A percentile compares a stretch with the other conserved stretches of the same genome.
These are phyloP conservation scores for Bucco capensis DNA, from an alignment of 2,113 vertebrate species.

Conservation along the genomic window DNA sequence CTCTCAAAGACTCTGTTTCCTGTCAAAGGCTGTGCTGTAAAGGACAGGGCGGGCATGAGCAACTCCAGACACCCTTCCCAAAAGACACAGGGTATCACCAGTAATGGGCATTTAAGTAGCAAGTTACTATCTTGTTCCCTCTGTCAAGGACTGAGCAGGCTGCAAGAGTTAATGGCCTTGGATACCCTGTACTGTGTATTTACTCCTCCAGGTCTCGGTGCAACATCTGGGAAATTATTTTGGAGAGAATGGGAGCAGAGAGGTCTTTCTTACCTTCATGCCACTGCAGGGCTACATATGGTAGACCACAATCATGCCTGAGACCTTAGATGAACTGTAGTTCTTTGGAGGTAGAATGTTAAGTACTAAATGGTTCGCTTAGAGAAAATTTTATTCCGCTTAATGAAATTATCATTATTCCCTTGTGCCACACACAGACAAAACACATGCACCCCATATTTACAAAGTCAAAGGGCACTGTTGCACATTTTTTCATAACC, in stretches of 20 bases:
- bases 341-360: conserved; percentile 63
- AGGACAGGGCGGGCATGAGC: accelerated
- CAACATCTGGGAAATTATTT: conserved; percentile 39
- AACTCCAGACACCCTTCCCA: not conserved
- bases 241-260: not conserved
- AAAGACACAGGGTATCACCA: not conserved
- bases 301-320: conserved; percentile 30
- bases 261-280: conserved; percentile 12
- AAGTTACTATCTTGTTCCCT: not conserved
- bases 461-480: conserved; percentile 61
- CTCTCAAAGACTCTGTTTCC: not conserved
- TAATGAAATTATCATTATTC: conserved; percentile 69
- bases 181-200: not conserved
- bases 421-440: conserved; percentile 67
- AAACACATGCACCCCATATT: conserved; percentile 67
- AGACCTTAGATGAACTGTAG: conserved; percentile 61
- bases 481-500: conserved; percentile 58
- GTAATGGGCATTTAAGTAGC: not conserved
- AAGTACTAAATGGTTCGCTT: conserved; percentile 47
- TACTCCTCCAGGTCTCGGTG: not conserved
- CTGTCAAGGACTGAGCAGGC: not conserved
- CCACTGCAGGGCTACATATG: conserved; percentile 20
- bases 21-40: not conserved
- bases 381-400: conserved; percentile 43
- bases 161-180: not conserved